Evolutionary conservation across 2,797 vertebrate genomes (phyloP).

Genomic region (Typhlichthys subterraneus): DNA sequence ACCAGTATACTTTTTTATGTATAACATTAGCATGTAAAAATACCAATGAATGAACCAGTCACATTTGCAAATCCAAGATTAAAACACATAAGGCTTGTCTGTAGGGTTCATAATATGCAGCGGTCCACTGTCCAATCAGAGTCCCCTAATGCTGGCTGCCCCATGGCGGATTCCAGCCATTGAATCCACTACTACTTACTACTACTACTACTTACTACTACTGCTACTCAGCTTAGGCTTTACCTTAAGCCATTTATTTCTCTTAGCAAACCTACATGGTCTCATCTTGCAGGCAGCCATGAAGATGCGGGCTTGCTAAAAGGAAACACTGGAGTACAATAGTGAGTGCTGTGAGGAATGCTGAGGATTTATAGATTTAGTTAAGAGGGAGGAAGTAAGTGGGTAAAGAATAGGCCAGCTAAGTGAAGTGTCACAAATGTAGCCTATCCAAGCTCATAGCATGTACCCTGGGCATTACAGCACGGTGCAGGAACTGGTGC

Average conservation of each 20-base stretch:
- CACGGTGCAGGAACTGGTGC: constrained; percentile 7
- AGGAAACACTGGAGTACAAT: constrained; percentile 44
- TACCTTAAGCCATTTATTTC: constrained; percentile 40
- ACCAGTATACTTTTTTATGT: too few species aligned
- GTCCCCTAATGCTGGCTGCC: too few species aligned
- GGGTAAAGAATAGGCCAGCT: constrained; percentile 34
- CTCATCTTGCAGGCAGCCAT: constrained; percentile 31
- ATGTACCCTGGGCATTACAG: constrained; percentile 9
- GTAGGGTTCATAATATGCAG: too few species aligned
- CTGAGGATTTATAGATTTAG: constrained; percentile 32
- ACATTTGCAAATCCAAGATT: too few species aligned
- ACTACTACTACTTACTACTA: too few species aligned
- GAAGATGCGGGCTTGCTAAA: constrained; percentile 24
- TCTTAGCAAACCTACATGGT: constrained; percentile 32
- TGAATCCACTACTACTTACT: constrained; percentile 23
- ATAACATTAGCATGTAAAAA: too few species aligned
- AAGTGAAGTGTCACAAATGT: constrained; percentile 4
- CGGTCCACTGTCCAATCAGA: too few species aligned
- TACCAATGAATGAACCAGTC: too few species aligned
- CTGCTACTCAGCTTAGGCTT: constrained; percentile 30
- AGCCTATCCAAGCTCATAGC: constrained; percentile 7
- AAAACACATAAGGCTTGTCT: too few species aligned
- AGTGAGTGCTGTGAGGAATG: constrained; percentile 32
- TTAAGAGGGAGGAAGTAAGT: constrained; percentile 13
- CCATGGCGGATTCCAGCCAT: too few species aligned